Conservation (phyloP, 2,113 vertebrate species). For the Chauna torquata region DNA sequence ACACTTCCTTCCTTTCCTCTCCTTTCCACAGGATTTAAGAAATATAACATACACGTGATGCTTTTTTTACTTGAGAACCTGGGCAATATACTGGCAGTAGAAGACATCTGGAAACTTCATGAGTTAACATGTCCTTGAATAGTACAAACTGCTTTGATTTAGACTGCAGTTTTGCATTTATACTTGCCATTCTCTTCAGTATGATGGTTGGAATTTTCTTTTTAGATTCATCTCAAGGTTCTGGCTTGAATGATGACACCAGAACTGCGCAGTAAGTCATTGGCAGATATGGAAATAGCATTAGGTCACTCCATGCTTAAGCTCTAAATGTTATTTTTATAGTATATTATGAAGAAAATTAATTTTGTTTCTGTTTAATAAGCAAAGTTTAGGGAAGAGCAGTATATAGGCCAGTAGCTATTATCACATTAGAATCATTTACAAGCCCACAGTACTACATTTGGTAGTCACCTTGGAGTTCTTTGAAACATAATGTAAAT, state of each 20-base stretch:
- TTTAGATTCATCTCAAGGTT: background rate
- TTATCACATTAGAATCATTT: background rate
- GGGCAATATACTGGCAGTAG: background rate
- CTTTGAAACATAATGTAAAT: background rate
- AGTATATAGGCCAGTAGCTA: background rate
- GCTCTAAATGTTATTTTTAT: background rate
- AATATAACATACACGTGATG: accelerated
- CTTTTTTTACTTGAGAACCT: background rate
- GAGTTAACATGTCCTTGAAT: background rate
- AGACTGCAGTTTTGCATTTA: background rate
- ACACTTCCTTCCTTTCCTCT: background rate
- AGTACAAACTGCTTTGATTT: background rate
- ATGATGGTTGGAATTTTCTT: background rate
- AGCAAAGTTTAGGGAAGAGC: background rate
- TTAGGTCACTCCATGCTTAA: background rate
- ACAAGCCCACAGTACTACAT: background rate
- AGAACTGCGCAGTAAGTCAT: background rate
- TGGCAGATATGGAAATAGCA: background rate
- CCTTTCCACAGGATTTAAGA: background rate
- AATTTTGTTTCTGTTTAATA: background rate
- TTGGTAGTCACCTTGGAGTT: background rate
- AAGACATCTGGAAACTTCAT: background rate
- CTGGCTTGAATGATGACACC: background rate
- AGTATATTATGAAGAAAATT: background rate
- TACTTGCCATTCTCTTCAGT: background rate